Conservation (phyloP, 2,888 invertebrate genomes). For the Troglohyphantes excavatus region DNA sequence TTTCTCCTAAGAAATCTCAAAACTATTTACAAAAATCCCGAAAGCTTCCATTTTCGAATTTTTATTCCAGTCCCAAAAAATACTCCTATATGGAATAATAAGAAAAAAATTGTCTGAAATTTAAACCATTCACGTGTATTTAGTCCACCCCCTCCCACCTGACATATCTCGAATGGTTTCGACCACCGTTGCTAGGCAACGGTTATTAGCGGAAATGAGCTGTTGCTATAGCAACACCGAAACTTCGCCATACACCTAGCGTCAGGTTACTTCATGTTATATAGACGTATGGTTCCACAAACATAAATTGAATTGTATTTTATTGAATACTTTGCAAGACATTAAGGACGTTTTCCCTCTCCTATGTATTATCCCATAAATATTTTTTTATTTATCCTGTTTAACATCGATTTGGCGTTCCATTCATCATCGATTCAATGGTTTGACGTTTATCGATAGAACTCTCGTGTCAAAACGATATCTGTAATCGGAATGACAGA, state of each 20-base stretch:
- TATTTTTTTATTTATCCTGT: constrained; percentile 40
- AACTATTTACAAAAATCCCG: constrained; percentile 19
- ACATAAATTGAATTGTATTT: constrained; percentile 74
- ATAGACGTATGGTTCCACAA: constrained; percentile 67
- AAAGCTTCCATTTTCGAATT: constrained; percentile 44
- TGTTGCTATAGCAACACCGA: constrained; percentile 56
- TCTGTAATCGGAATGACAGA: constrained; percentile 54
- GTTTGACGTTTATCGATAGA: constrained; percentile 66
- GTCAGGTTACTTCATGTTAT: constrained; percentile 74
- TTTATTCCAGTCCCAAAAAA: constrained; percentile 39
- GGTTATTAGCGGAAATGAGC: constrained; percentile 75
- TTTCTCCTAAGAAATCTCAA: neutral
- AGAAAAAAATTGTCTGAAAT: constrained; percentile 44
- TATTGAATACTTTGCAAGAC: constrained; percentile 77
- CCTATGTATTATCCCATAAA: constrained; percentile 19
- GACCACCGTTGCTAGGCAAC: constrained; percentile 66
- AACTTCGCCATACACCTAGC: constrained; percentile 73
- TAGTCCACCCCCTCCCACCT: constrained; percentile 43
- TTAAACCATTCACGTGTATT: constrained; percentile 64
- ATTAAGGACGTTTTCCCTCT: constrained; percentile 69
- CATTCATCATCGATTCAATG: constrained; percentile 47
- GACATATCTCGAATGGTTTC: constrained; percentile 74
- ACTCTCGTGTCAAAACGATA: constrained; percentile 68
- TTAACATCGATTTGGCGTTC: constrained; percentile 70
- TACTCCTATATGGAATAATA: neutral